Base-by-base conservation (phyloP, 2,888 invertebrate genomes). In the Aphodius sticticus region DNA sequence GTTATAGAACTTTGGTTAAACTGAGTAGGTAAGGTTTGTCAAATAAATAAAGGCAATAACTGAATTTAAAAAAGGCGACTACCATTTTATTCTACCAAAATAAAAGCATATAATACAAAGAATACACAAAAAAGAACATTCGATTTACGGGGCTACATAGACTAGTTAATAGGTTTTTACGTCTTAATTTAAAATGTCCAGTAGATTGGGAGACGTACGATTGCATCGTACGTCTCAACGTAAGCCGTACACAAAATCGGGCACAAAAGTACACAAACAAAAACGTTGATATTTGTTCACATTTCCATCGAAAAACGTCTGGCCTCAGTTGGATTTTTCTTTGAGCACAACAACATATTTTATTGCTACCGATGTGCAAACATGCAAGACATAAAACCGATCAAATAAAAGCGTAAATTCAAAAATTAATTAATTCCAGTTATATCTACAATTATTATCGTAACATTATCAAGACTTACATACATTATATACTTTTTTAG, bases 1-100 rank as follows among this genome's bases (percentile, higher is more conserved):
- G n/a, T n/a, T n/a, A n/a, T n/a, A n/a, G n/a, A n/a, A n/a, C n/a
- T n/a, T n/a, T n/a, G n/a, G n/a, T n/a, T n/a, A n/a, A n/a, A n/a
- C n/a, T n/a, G n/a, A n/a, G n/a, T n/a, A n/a, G n/a, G 16, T 70
- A 9, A 12, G 6, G 26, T 7, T 70, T 70, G 6, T 70, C 26
- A 70, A 70, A 70, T 75, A 75, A 15, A 16, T 2, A 15, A 69
- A 76, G 76, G 70, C 76, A 77, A 74, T 78, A 70, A 71, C 74
- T 69, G 7, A 53, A 70, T 75, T 76, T 84, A 85, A 86, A 87
- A 88, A 88, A 88, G 86, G 87, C 88, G 87, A 86, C 87, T 87
- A 87, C 86, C 82, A 83, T 86, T 88, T 87, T 87, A 87, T 87
- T 87, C 86, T 87, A 87, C 85, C 85, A 86, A 86, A 87, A 87